Base-by-base conservation (phyloP, 1,140 invertebrate species). In the Portunus trituberculatus region DNA sequence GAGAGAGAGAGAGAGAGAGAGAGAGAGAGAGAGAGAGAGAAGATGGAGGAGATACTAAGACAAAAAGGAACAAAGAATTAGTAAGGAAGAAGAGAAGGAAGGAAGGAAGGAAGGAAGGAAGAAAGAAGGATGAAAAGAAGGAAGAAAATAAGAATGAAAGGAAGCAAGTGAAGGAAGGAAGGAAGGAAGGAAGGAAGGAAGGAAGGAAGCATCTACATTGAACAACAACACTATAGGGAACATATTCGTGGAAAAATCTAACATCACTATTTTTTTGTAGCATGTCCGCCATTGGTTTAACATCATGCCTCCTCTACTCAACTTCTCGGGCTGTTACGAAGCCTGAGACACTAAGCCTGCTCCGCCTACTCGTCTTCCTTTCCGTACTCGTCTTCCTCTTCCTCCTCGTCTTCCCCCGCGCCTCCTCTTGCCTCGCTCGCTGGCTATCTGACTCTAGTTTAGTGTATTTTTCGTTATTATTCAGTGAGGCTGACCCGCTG, bases 251-350 rank as follows among this genome's bases (percentile, higher is more conserved):
- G 31, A 86, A 93, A 76, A 93, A 93, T 93, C 92, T 31, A n/a
- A 46, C 92, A 46, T 32, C 83, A 39, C 83, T 84, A 2, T 39
- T 39, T 39, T 39, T 93, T 84, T 93, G 48, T 46, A 84, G 82
- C 45, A 32, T 16, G 16, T 45, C 67, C 32, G 92, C 92, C 92
- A 93, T 93, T 93, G 92, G 92, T 93, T 45, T 45, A 93, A 93
- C 92, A 93, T 84, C 31, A 93, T 84, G 92, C 83, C 92, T 39
- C 92, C 82, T 84, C 92, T 84, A 84, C 92, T 93, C 92, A 84
- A 84, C 92, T 93, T 93, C 16, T 32, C 10, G 92, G 92, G 45
- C 45, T 76, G 59, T 93, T 93, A 93, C 92, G 92, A 93, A 84
- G 45, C n/a, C 83, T 83, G 20, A 29, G 3, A 93, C 76, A 84